Percentiles rank a stretch among this genome's conserved stretches.
phyloP scores from a whole-genome alignment of 2,113 vertebrate genomes.

The Cyphomyrus plagiostoma region DNA sequence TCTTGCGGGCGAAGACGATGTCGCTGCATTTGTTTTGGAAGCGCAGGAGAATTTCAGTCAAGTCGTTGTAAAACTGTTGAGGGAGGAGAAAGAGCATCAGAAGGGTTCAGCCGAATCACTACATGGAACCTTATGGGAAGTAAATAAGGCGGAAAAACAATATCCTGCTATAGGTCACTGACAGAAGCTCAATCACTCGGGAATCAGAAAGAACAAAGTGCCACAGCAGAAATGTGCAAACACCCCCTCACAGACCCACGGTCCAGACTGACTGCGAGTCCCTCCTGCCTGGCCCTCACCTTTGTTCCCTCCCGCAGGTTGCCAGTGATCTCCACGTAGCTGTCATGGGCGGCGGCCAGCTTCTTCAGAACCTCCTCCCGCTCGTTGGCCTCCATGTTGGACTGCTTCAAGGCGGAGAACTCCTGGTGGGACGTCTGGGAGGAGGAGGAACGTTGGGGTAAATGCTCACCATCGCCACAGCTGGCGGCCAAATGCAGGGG shows the following conservation, averaged over 20 bases:
- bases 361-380: slow-evolving; percentile 96
- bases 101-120: neutral
- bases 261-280: neutral
- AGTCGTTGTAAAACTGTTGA: slow-evolving; percentile 88
- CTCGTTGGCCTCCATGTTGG: slow-evolving; percentile 84
- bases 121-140: slow-evolving; percentile 24
- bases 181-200: neutral
- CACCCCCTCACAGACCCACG: neutral
- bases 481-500: neutral
- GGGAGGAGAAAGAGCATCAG: slow-evolving; percentile 12
- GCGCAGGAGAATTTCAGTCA: slow-evolving; percentile 91
- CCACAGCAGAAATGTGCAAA: neutral
- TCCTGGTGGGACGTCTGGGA: slow-evolving; percentile 83
- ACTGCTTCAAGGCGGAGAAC: slow-evolving; percentile 92
- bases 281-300: slow-evolving; percentile 50
- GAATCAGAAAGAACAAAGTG: neutral
- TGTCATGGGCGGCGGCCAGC: slow-evolving; percentile 90
- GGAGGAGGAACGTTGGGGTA: neutral
- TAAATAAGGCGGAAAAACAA: neutral
- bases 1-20: slow-evolving; percentile 96
- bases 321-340: slow-evolving; percentile 85
- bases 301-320: slow-evolving; percentile 95
- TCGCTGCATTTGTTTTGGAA: slow-evolving; percentile 99
- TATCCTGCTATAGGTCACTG: neutral
- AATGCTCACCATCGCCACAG: neutral